Percentiles rank a stretch among this genome's conserved stretches.
Evolutionary conservation across 1,140 invertebrate species (phyloP).

Genomic region (Oryctes rhinoceros): DNA sequence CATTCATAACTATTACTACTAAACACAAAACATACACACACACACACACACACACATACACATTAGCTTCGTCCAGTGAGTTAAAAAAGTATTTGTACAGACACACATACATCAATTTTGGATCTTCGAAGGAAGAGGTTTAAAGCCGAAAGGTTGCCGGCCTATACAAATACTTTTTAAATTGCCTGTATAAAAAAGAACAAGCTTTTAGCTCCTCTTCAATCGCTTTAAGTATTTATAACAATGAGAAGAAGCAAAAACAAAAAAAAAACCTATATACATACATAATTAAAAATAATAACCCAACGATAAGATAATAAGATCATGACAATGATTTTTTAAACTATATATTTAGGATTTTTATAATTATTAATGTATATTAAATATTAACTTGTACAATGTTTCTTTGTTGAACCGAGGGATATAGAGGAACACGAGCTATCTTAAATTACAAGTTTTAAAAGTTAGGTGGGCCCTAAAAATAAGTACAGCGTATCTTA

Average conservation of each 20-base stretch:
- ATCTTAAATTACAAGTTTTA: neutral
- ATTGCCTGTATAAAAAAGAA: neutral
- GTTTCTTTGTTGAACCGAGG: conserved; percentile 37
- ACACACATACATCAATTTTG: too few relatives aligned
- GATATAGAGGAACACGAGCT: conserved; percentile 31
- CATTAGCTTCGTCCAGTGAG: conserved; percentile 27
- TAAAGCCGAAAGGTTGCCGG: too few relatives aligned
- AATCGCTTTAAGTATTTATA: conserved; percentile 24
- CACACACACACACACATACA: conserved; percentile 14
- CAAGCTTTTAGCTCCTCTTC: conserved; percentile 38
- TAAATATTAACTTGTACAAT: conserved; percentile 38
- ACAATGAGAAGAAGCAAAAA: conserved; percentile 27
- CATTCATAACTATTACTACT: conserved; percentile 30
- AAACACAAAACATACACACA: neutral
- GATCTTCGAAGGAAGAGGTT: too few relatives aligned
- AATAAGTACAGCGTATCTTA: neutral
- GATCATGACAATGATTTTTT: conserved; percentile 54
- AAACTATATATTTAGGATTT: conserved; percentile 39
- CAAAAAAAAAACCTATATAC: conserved; percentile 18
- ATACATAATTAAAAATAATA: conserved; percentile 28
- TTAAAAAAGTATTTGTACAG: neutral
- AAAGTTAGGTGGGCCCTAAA: neutral
- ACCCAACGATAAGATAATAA: conserved; percentile 47
- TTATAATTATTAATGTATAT: conserved; percentile 41
- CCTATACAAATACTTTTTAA: too few relatives aligned